These are phyloP conservation scores for Myripristis murdjan DNA, from an alignment of 2,797 vertebrate genomes.

Conservation along the genomic window DNA sequence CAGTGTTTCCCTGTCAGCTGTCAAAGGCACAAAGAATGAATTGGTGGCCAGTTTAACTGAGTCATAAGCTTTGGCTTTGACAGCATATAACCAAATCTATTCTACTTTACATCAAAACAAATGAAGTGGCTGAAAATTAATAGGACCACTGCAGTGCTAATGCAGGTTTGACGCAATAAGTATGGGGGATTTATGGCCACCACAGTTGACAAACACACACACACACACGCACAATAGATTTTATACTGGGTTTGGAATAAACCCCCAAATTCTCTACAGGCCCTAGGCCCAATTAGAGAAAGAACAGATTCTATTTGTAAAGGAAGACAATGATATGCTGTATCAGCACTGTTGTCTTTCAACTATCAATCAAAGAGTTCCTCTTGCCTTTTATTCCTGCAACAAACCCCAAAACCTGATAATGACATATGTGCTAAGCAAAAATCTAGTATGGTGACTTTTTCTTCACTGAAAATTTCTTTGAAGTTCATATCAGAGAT, in stretches of 20 bases:
- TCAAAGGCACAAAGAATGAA: slow-evolving; percentile 34
- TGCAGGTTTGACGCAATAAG: slow-evolving; percentile 8
- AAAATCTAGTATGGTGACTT: slow-evolving; percentile 2
- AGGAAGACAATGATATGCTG: slow-evolving; percentile 37
- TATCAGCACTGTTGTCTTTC: slow-evolving; percentile 42
- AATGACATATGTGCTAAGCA: slow-evolving; percentile 15
- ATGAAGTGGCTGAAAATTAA: slow-evolving; percentile 15
- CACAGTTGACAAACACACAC: background rate
- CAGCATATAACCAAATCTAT: slow-evolving; percentile 16
- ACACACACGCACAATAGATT: slow-evolving; percentile 20
- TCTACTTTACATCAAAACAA: background rate
- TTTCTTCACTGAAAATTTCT: slow-evolving; percentile 9
- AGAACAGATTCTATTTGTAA: slow-evolving; percentile 38
- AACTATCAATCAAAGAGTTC: slow-evolving; percentile 47
- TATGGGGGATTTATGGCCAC: slow-evolving; percentile 1
- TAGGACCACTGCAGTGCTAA: background rate
- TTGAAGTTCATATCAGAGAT: background rate
- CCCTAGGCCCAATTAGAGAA: slow-evolving; percentile 53
- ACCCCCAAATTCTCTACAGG: slow-evolving; percentile 33
- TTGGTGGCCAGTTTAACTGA: slow-evolving; percentile 25
- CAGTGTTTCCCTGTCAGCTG: slow-evolving; percentile 10
- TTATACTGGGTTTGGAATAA: slow-evolving; percentile 16
- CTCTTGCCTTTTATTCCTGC: slow-evolving; percentile 27
- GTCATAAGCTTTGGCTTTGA: slow-evolving; percentile 23
- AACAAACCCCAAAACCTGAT: slow-evolving; percentile 3